A percentile compares a stretch with the other conserved stretches of the same genome.
Evolutionary conservation across 2,797 vertebrate species (phyloP).

Genomic region (Tarsius wallacei): DNA sequence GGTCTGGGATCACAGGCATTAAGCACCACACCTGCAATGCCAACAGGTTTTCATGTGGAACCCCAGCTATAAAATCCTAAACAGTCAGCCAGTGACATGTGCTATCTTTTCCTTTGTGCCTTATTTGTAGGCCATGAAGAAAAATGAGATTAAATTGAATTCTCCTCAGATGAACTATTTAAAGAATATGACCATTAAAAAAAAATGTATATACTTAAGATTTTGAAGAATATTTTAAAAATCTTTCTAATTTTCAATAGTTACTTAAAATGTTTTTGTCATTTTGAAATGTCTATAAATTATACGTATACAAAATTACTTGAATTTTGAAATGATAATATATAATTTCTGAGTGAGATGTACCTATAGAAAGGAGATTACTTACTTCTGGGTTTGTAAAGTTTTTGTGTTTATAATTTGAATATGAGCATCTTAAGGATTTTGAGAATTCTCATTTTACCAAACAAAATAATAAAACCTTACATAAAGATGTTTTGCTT

Average conservation of each 20-base stretch:
- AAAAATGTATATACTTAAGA: not conserved
- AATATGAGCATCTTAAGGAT: not conserved
- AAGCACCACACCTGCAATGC: too few species aligned
- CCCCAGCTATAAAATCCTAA: not conserved
- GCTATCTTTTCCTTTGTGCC: not conserved
- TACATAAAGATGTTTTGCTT: not conserved
- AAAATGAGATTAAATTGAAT: constrained; percentile 58
- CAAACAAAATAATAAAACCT: constrained; percentile 46
- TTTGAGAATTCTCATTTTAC: constrained; percentile 1
- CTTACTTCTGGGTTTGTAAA: not conserved
- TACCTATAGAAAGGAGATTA: not conserved
- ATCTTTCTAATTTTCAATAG: not conserved
- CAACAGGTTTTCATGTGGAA: not conserved
- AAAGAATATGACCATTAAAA: constrained; percentile 23
- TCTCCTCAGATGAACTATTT: not conserved
- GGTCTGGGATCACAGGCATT: too few species aligned
- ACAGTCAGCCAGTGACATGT: not conserved
- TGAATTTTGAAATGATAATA: constrained; percentile 49
- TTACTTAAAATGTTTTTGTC: constrained; percentile 16
- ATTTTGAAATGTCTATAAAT: constrained; percentile 28
- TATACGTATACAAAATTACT: too few species aligned
- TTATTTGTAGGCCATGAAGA: constrained; percentile 1
- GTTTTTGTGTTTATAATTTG: constrained; percentile 26
- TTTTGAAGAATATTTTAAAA: constrained; percentile 56
- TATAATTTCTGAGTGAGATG: constrained; percentile 17